phyloP scores from a whole-genome alignment of 2,888 invertebrate genomes.

The Omphaloscelis lunosa region DNA sequence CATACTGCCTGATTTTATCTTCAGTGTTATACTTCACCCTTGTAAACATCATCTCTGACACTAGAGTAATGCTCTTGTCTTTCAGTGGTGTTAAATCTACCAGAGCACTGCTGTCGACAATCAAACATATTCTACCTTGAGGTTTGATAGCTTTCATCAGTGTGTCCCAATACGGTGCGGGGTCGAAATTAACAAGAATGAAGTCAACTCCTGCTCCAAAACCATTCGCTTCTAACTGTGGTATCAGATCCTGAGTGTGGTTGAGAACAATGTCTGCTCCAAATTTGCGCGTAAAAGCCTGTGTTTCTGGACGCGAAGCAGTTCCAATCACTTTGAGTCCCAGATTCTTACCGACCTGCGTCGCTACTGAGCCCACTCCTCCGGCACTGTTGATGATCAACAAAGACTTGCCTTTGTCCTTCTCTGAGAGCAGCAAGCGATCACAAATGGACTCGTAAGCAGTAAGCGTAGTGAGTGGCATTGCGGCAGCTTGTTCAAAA shows the following conservation, averaged over 20 bases:
- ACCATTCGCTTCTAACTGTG: conserved; percentile 80
- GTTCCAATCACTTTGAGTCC: conserved; percentile 86
- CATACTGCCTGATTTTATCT: conserved; percentile 80
- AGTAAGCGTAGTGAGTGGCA: conserved; percentile 83
- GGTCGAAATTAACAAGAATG: conserved; percentile 85
- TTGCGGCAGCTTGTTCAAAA: conserved; percentile 86
- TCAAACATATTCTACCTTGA: conserved; percentile 84
- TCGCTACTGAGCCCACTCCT: conserved; percentile 85
- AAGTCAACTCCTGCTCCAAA: conserved; percentile 82
- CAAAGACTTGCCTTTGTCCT: conserved; percentile 82
- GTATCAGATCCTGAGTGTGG: conserved; percentile 79
- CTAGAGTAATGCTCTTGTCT: conserved; percentile 84
- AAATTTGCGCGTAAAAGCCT: conserved; percentile 75
- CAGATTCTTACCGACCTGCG: conserved; percentile 81
- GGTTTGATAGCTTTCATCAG: conserved; percentile 82
- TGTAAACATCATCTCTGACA: conserved; percentile 83
- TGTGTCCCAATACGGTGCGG: conserved; percentile 85
- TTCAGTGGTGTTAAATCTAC: conserved; percentile 81
- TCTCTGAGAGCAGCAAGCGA: conserved; percentile 79
- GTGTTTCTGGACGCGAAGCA: conserved; percentile 81
- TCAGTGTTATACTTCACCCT: conserved; percentile 84
- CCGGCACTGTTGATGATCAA: conserved; percentile 86
- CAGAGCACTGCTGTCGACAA: conserved; percentile 83
- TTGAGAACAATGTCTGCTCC: conserved; percentile 83
- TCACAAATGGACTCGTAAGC: conserved; percentile 84